Percentiles rank a stretch among this genome's conserved stretches.
Evolutionary conservation across 2,797 vertebrate species (phyloP).

Genomic region (Atherinosoma microstoma): DNA sequence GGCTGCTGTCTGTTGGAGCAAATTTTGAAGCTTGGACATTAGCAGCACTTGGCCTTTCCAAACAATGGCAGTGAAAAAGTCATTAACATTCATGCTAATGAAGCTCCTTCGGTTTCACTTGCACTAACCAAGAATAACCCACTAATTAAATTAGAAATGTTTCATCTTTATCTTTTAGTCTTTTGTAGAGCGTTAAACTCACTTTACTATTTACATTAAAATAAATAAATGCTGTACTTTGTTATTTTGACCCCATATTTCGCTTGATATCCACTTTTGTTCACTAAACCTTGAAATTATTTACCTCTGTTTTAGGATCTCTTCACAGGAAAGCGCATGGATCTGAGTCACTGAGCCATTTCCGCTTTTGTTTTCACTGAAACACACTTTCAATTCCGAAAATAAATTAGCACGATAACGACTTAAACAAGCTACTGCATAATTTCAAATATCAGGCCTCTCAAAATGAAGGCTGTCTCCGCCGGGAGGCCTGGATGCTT

Average conservation of each 20-base stretch:
- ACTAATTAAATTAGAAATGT: too few relatives aligned
- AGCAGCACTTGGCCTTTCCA: too few relatives aligned
- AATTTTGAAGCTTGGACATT: too few relatives aligned
- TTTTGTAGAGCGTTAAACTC: too few relatives aligned
- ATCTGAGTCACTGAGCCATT: constrained; percentile 23
- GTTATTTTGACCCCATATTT: neutral
- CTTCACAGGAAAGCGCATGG: neutral
- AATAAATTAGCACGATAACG: constrained; percentile 13
- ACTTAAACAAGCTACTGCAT: neutral
- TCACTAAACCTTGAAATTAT: neutral
- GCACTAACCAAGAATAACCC: too few relatives aligned
- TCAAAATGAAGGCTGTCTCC: constrained; percentile 7
- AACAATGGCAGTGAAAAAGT: too few relatives aligned
- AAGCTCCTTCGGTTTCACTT: too few relatives aligned
- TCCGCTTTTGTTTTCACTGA: constrained; percentile 18
- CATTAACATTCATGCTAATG: too few relatives aligned
- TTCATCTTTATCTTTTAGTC: too few relatives aligned
- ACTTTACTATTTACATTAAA: too few relatives aligned
- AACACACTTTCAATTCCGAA: constrained; percentile 21
- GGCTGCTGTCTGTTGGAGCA: too few relatives aligned
- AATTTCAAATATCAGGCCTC: constrained; percentile 13
- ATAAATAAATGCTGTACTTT: too few relatives aligned
- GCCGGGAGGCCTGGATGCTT: constrained; percentile 9
- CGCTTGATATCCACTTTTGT: neutral
- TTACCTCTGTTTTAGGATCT: neutral